phyloP scores from a whole-genome alignment of 1,140 invertebrate species.

The Drosophila obscura region DNA sequence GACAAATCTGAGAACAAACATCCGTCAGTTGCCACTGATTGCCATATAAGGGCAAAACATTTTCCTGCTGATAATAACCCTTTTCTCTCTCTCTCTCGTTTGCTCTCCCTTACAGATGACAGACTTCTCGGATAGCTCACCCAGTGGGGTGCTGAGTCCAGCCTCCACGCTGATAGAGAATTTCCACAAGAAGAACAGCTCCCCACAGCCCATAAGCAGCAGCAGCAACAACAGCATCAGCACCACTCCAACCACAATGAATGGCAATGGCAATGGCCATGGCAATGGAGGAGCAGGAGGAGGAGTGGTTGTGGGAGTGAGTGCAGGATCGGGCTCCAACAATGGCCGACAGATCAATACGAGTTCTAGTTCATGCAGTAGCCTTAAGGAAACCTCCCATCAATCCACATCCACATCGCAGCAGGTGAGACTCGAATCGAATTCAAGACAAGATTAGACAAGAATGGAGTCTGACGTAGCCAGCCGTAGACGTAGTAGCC shows the following conservation, averaged over 20 bases:
- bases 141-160: slow-evolving; percentile 74
- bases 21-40: background rate
- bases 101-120: slow-evolving; percentile 69
- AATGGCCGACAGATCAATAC: slow-evolving; percentile 78
- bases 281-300: slow-evolving; percentile 10
- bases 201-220: slow-evolving; percentile 20
- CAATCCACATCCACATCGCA: slow-evolving; percentile 82
- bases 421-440: slow-evolving; percentile 63
- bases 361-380: slow-evolving; percentile 81
- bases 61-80: slow-evolving; percentile 27
- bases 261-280: slow-evolving; percentile 48
- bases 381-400: slow-evolving; percentile 83
- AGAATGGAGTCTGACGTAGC: slow-evolving; percentile 49
- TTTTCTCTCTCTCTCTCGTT: background rate
- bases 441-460: slow-evolving; percentile 20
- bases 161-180: slow-evolving; percentile 79
- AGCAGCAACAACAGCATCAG: slow-evolving; percentile 9
- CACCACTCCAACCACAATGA: slow-evolving; percentile 45
- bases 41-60: slow-evolving; percentile 33
- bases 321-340: slow-evolving; percentile 29
- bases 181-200: slow-evolving; percentile 81
- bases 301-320: slow-evolving; percentile 25
- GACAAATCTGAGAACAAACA: background rate
- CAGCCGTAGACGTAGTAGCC: slow-evolving; percentile 27
- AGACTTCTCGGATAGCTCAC: slow-evolving; percentile 83